Percentiles rank a stretch among this genome's conserved stretches.
phyloP scores from a whole-genome alignment of 1,140 invertebrate genomes.

The Tetramorium alpestre region DNA sequence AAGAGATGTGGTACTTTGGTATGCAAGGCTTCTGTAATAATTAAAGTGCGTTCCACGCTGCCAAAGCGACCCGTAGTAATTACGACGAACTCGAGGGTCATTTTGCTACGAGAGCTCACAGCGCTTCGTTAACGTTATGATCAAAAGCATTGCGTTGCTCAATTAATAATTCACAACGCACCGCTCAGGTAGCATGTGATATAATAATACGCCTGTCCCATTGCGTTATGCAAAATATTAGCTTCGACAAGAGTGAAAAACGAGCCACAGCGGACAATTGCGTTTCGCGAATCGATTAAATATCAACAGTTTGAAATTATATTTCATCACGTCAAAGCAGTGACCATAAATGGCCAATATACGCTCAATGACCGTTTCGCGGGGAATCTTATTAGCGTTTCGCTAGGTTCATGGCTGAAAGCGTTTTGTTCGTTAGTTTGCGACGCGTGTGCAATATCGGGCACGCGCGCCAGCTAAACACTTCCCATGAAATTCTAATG shows the following conservation, averaged over 20 bases:
- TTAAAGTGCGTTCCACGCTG: slow-evolving; percentile 42
- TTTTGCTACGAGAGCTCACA: slow-evolving; percentile 40
- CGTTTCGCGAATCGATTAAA: slow-evolving; percentile 23
- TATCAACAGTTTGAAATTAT: slow-evolving; percentile 34
- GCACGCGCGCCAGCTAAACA: slow-evolving; percentile 4
- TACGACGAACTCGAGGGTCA: slow-evolving; percentile 51
- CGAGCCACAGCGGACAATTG: slow-evolving; percentile 8
- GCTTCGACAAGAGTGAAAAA: slow-evolving; percentile 12
- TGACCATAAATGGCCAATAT: not conserved
- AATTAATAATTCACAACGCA: slow-evolving; percentile 58
- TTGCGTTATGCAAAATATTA: slow-evolving; percentile 29
- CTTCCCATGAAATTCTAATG: slow-evolving; percentile 34
- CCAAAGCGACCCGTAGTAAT: slow-evolving; percentile 49
- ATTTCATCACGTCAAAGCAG: slow-evolving; percentile 8
- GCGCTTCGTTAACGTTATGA: slow-evolving; percentile 57
- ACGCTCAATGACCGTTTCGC: slow-evolving; percentile 5
- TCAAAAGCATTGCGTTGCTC: slow-evolving; percentile 58
- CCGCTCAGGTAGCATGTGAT: slow-evolving; percentile 45
- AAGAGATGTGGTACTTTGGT: slow-evolving; percentile 23
- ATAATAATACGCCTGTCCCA: slow-evolving; percentile 31
- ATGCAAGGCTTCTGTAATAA: slow-evolving; percentile 39
- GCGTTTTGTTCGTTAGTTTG: slow-evolving; percentile 6
- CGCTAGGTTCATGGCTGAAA: slow-evolving; percentile 4
- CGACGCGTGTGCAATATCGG: slow-evolving; percentile 18
- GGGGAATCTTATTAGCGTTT: not conserved